phyloP scores from a whole-genome alignment of 2,888 invertebrate species.

The Lacanobia wlatinum region DNA sequence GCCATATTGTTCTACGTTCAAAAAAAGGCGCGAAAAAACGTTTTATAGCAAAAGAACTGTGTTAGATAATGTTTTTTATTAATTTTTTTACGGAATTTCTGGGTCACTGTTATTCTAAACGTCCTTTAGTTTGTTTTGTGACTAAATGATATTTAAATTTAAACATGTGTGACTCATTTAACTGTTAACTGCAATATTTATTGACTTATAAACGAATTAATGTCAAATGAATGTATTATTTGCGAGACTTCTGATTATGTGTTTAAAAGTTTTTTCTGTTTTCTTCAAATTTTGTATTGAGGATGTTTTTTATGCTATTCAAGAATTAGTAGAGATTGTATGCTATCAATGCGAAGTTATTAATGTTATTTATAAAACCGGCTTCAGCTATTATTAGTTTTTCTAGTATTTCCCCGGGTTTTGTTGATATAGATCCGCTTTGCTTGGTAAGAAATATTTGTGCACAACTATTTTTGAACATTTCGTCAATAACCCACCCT shows the following conservation, averaged over 20 bases:
- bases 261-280: neutral
- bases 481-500: neutral
- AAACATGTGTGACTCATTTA: conserved; percentile 73
- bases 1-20: conserved; percentile 81
- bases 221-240: conserved; percentile 23
- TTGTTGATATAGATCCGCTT: conserved; percentile 40
- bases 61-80: conserved; percentile 68
- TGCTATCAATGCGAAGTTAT: conserved; percentile 10
- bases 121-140: conserved; percentile 77
- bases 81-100: conserved; percentile 73
- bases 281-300: neutral
- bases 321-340: conserved; percentile 15
- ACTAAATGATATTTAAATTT: conserved; percentile 73
- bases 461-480: conserved; percentile 17
- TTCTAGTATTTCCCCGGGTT: conserved; percentile 25
- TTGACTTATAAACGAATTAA: conserved; percentile 46
- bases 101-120: conserved; percentile 83
- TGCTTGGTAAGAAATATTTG: conserved; percentile 8
- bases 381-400: conserved; percentile 21
- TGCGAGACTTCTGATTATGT: neutral
- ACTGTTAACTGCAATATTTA: conserved; percentile 66
- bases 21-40: conserved; percentile 77
- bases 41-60: conserved; percentile 59
- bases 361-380: conserved; percentile 42
- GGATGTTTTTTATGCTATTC: neutral